A percentile compares a stretch with the other conserved stretches of the same genome.
phyloP scores from a whole-genome alignment of 2,113 vertebrate species.

The Podarcis raffonei region DNA sequence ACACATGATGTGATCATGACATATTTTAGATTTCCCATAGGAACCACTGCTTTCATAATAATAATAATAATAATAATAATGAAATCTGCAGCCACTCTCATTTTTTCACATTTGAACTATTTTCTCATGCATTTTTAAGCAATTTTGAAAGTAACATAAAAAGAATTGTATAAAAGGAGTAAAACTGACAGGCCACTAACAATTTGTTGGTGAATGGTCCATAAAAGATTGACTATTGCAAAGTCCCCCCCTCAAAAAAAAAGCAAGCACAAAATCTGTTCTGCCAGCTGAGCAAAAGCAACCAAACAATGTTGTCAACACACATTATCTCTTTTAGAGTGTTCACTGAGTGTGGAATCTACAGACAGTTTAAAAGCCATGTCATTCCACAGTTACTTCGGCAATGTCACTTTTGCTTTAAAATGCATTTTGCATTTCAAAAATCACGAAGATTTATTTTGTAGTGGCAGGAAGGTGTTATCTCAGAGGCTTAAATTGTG shows the following conservation, averaged over 20 bases:
- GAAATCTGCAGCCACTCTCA: neutral
- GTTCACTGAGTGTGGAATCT: slow-evolving; percentile 3
- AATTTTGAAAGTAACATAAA: neutral
- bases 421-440: slow-evolving; percentile 35
- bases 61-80: too few species aligned
- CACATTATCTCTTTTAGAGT: slow-evolving; percentile 28
- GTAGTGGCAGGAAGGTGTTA: neutral
- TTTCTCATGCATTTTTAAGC: neutral
- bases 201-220: slow-evolving; percentile 1
- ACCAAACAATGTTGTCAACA: neutral
- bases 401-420: slow-evolving; percentile 38
- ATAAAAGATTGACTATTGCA: slow-evolving; percentile 15
- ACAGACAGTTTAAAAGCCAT: neutral
- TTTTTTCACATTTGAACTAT: neutral
- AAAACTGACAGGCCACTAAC: neutral
- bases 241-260: neutral
- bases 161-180: neutral
- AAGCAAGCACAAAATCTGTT: neutral
- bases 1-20: neutral
- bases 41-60: neutral
- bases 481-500: neutral
- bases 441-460: neutral
- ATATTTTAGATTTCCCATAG: neutral
- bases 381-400: slow-evolving; percentile 26
- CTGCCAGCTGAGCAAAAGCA: slow-evolving; percentile 11